Evolutionary conservation across 2,888 invertebrate genomes (phyloP).

Genomic region (Diploptera punctata): DNA sequence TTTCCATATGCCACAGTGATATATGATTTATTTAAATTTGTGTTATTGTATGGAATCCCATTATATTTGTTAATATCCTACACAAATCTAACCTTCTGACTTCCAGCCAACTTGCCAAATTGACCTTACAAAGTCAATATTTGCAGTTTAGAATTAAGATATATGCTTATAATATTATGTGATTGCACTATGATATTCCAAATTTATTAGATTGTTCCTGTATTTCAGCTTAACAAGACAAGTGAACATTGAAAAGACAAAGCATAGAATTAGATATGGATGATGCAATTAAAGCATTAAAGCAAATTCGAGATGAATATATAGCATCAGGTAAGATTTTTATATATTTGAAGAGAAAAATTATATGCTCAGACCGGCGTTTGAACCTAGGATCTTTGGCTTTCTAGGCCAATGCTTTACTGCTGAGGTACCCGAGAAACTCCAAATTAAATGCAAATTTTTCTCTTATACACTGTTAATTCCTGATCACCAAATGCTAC

Average conservation of each 20-base stretch:
- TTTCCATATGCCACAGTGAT: not conserved
- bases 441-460: no score
- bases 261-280: not conserved
- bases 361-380: no score
- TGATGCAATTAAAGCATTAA: not conserved
- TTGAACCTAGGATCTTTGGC: no score
- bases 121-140: not conserved
- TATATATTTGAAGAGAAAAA: not conserved
- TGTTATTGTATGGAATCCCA: not conserved
- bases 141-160: not conserved
- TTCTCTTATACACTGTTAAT: no score
- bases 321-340: constrained; percentile 2
- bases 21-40: not conserved
- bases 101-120: not conserved
- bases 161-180: not conserved
- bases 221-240: not conserved
- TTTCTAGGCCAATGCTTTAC: no score
- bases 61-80: not conserved
- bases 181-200: not conserved
- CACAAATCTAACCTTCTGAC: not conserved
- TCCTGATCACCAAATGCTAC: no score
- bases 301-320: constrained; percentile 18
- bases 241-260: not conserved
- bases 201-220: not conserved
- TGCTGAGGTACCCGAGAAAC: no score